Conservation (phyloP, 2,113 vertebrate species). For the Rousettus leschenaultii region DNA sequence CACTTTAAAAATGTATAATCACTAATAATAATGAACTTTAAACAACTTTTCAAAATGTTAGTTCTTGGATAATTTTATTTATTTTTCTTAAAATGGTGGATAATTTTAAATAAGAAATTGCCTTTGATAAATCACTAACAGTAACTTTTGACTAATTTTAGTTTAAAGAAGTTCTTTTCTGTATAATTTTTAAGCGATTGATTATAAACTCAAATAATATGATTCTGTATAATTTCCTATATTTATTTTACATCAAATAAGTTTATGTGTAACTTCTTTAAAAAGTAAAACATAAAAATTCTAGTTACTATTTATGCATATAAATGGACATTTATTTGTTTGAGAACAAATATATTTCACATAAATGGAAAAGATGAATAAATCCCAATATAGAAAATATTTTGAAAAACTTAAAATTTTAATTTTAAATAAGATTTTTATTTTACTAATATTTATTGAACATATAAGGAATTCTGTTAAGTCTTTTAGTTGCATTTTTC, state of each 20-base stretch:
- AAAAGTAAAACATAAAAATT: neutral
- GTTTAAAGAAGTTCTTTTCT: neutral
- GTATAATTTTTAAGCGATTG: neutral
- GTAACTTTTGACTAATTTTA: neutral
- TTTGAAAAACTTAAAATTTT: neutral
- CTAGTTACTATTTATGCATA: neutral
- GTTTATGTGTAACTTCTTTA: neutral
- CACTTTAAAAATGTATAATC: neutral
- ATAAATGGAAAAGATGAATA: neutral
- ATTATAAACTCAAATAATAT: neutral
- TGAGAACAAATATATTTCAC: neutral
- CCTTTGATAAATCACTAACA: neutral
- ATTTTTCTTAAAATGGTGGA: neutral
- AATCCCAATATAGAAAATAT: neutral
- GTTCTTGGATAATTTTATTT: neutral
- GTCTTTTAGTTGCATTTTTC: neutral
- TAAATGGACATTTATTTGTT: neutral
- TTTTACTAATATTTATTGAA: neutral
- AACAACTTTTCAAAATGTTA: neutral
- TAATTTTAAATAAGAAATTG: slow-evolving; percentile 1
- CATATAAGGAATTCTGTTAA: neutral
- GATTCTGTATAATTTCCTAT: neutral
- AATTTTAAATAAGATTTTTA: neutral
- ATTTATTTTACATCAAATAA: neutral
- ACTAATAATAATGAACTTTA: neutral